Evolutionary conservation across 2,888 invertebrate species (phyloP).

Genomic region (Rhagonycha lutea): DNA sequence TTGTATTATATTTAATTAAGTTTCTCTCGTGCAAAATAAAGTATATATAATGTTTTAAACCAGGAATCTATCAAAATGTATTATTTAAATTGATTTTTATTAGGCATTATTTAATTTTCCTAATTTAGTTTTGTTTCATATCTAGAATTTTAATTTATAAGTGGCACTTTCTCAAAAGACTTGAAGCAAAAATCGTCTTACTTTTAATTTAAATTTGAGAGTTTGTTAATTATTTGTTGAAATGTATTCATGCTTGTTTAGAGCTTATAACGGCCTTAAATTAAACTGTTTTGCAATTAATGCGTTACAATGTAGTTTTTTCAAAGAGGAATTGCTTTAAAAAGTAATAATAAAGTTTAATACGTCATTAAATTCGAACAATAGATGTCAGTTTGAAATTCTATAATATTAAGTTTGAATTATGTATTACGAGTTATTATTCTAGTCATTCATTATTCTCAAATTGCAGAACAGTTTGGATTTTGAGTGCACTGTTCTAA

Average conservation of each 20-base stretch:
- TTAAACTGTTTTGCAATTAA: background rate
- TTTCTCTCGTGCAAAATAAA: too few relatives aligned
- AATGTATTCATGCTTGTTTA: background rate
- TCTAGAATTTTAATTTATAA: background rate
- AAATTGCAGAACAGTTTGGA: slow-evolving; percentile 7
- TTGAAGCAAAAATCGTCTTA: too few relatives aligned
- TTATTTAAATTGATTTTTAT: background rate
- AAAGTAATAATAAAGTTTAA: background rate
- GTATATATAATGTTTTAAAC: too few relatives aligned
- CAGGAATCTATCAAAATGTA: too few relatives aligned
- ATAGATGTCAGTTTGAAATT: background rate
- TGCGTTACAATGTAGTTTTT: background rate
- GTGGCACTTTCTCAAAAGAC: background rate
- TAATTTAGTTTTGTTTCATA: background rate
- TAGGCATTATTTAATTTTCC: background rate
- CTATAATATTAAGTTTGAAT: slow-evolving; percentile 2
- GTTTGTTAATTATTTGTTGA: background rate
- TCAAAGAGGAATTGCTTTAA: background rate
- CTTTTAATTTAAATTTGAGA: background rate
- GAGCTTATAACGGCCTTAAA: background rate
- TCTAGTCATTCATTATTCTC: slow-evolving; percentile 1
- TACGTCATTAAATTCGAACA: background rate
- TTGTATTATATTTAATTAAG: too few relatives aligned
- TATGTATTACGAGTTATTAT: background rate
- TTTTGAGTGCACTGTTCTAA: slow-evolving; percentile 18